Conservation (phyloP, 2,113 vertebrate species). For the Pongo abelii region DNA sequence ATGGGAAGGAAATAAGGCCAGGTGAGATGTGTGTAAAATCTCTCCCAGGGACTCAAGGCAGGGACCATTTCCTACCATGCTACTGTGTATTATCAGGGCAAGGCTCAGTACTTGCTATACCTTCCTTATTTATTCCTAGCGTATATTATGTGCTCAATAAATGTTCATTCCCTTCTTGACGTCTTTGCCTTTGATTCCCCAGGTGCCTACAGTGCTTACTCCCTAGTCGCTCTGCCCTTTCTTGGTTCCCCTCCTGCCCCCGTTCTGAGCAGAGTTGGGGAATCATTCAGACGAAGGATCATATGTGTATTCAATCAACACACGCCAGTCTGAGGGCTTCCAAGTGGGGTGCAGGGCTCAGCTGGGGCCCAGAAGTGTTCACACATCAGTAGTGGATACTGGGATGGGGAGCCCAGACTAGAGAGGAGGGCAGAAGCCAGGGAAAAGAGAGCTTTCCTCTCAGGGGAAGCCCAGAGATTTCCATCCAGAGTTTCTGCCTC, state of each 20-base stretch:
- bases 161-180: neutral
- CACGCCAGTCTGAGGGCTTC: neutral
- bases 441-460: neutral
- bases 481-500: slow-evolving; percentile 27
- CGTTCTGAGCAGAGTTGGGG: neutral
- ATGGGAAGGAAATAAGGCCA: neutral
- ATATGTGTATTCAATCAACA: neutral
- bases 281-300: neutral
- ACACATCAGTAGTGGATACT: neutral
- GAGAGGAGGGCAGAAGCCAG: neutral
- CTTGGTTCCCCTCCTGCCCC: neutral
- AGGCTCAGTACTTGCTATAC: neutral
- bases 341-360: neutral
- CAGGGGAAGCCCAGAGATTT: slow-evolving; percentile 65
- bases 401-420: neutral
- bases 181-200: neutral
- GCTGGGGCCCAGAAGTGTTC: neutral
- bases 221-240: neutral
- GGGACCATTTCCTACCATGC: neutral
- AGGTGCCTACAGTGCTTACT: neutral
- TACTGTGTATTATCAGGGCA: neutral
- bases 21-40: too few relatives aligned
- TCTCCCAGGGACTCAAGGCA: too few relatives aligned
- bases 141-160: neutral
- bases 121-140: neutral